A percentile compares a stretch with the other conserved stretches of the same genome.
These are phyloP conservation scores for Anastrepha ludens DNA, from an alignment of 1,140 invertebrate species.

Conservation along the genomic window DNA sequence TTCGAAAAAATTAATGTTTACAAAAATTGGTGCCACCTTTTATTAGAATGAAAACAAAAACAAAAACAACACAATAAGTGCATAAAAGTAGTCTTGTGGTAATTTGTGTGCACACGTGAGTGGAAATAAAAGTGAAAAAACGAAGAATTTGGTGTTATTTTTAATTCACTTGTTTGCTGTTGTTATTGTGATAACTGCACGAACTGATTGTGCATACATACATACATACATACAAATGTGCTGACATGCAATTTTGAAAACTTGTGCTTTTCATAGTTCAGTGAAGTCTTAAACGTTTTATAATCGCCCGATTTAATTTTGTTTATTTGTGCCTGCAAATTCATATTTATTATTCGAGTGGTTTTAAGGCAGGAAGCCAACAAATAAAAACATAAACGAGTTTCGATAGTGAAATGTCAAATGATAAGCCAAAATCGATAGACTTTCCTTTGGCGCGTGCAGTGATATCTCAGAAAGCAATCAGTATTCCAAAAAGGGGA, in stretches of 20 bases:
- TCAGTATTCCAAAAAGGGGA: neutral
- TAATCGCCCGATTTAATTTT: neutral
- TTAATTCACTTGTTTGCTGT: neutral
- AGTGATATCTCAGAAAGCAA: neutral
- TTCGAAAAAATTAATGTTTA: constrained; percentile 1
- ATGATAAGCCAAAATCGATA: constrained; percentile 4
- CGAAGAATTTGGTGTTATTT: neutral
- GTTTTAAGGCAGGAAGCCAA: neutral
- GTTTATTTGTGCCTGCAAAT: neutral
- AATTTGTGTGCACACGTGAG: neutral
- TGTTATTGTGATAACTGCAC: neutral
- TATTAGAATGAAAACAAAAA: neutral
- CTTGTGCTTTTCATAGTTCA: neutral
- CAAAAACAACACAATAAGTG: neutral
- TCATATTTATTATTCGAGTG: neutral
- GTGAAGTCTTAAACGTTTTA: neutral
- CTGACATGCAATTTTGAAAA: neutral
- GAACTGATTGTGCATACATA: neutral
- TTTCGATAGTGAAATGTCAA: neutral
- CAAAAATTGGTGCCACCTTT: neutral
- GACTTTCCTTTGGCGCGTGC: neutral
- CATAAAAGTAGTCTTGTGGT: neutral
- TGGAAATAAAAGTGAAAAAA: neutral
- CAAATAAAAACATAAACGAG: neutral
- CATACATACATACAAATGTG: neutral